These are phyloP conservation scores for Neoniphon sammara DNA, from an alignment of 2,797 vertebrate species.

Conservation along the genomic window DNA sequence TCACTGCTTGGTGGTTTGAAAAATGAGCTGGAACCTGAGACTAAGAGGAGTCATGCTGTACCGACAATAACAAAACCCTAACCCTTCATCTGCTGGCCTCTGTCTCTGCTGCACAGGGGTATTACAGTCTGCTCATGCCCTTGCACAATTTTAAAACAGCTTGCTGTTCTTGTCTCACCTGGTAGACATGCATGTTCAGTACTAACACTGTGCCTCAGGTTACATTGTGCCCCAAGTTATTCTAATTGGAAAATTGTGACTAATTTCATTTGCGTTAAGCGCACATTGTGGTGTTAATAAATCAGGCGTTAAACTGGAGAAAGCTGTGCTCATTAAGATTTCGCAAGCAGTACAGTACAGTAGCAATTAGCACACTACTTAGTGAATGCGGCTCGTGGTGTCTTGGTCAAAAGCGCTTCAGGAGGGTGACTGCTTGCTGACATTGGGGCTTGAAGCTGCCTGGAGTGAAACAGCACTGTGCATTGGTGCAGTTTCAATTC, in stretches of 20 bases:
- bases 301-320: not conserved
- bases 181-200: not conserved
- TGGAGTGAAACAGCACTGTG: not conserved
- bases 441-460: not conserved
- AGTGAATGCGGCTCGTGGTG: too few relatives aligned
- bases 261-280: not conserved
- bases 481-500: not conserved
- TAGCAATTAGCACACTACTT: too few relatives aligned
- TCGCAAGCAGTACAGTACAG: too few relatives aligned
- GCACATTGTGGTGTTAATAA: not conserved
- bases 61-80: too few relatives aligned
- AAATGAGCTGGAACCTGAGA: slow-evolving; percentile 12
- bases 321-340: not conserved
- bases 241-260: slow-evolving; percentile 16
- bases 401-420: not conserved
- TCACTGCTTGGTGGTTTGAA: not conserved
- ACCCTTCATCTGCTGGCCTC: slow-evolving; percentile 18
- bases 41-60: slow-evolving; percentile 1
- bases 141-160: slow-evolving; percentile 2
- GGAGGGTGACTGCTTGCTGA: not conserved
- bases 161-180: not conserved
- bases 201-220: not conserved
- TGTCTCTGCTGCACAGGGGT: too few relatives aligned
- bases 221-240: too few relatives aligned
- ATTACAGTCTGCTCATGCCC: not conserved